phyloP scores from a whole-genome alignment of 2,888 invertebrate species.

The Euspilapteryx auroguttella region DNA sequence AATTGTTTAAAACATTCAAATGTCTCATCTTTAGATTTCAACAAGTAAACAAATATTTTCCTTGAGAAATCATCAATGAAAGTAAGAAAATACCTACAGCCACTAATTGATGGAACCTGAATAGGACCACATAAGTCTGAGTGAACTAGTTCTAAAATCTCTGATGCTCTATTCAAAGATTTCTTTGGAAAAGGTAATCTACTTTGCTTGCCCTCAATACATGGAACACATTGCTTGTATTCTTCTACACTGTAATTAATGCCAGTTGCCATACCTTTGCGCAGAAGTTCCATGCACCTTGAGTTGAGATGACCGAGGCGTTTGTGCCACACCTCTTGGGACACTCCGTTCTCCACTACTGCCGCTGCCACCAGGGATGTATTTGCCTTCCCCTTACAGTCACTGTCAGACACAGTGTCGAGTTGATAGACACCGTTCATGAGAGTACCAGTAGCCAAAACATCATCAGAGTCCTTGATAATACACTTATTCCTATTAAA shows the following conservation, averaged over 20 bases:
- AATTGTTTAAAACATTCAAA: conserved; percentile 3
- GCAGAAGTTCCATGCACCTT: conserved; percentile 9
- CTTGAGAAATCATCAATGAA: no score
- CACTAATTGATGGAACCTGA: not conserved
- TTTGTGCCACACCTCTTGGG: conserved; percentile 10
- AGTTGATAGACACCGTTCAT: not conserved
- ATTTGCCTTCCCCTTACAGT: no score
- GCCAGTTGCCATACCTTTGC: conserved; percentile 9
- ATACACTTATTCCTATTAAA: no score
- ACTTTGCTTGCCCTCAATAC: conserved; percentile 4
- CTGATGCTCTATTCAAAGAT: conserved; percentile 1
- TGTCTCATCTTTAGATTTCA: no score
- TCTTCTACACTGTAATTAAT: conserved; percentile 4
- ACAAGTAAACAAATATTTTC: no score
- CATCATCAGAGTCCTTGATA: no score
- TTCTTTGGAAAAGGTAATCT: conserved; percentile 4
- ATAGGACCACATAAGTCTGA: conserved; percentile 5
- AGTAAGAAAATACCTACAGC: no score
- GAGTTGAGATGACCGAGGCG: conserved; percentile 9
- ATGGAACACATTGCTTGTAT: conserved; percentile 4
- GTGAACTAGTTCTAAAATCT: conserved; percentile 3
- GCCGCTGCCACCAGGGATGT: not conserved
- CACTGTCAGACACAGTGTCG: no score
- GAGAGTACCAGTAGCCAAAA: not conserved
- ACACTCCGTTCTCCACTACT: not conserved